phyloP scores from a whole-genome alignment of 1,140 invertebrate genomes.

The Leptinotarsa lineolata region DNA sequence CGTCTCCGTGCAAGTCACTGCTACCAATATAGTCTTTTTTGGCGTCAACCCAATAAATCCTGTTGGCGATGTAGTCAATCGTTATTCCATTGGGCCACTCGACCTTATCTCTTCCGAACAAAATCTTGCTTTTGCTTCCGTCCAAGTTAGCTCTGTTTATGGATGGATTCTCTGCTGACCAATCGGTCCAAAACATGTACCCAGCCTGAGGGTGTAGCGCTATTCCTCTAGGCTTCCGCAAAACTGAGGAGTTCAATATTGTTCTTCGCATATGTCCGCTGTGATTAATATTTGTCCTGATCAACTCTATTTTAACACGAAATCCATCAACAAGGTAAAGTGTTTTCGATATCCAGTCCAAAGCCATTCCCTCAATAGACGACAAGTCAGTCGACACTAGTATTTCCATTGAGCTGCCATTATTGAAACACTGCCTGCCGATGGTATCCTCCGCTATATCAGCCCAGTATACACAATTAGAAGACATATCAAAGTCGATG shows the following conservation, averaged over 20 bases:
- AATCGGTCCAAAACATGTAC: slow-evolving; percentile 92
- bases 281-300: slow-evolving; percentile 69
- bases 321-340: slow-evolving; percentile 89
- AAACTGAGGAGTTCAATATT: slow-evolving; percentile 70
- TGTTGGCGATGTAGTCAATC: slow-evolving; percentile 78
- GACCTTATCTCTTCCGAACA: slow-evolving; percentile 71
- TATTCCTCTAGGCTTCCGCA: slow-evolving; percentile 85
- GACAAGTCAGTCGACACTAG: slow-evolving; percentile 74
- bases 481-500: slow-evolving; percentile 84
- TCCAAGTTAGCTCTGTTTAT: slow-evolving; percentile 87
- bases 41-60: slow-evolving; percentile 88
- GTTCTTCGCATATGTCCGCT: slow-evolving; percentile 77
- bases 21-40: slow-evolving; percentile 81
- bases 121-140: slow-evolving; percentile 71
- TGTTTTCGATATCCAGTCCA: slow-evolving; percentile 92
- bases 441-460: slow-evolving; percentile 82
- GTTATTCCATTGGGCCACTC: slow-evolving; percentile 89
- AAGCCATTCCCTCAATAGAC: slow-evolving; percentile 89
- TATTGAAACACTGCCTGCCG: slow-evolving; percentile 74
- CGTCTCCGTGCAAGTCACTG: slow-evolving; percentile 79
- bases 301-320: slow-evolving; percentile 77
- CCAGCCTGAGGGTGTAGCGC: slow-evolving; percentile 84
- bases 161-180: slow-evolving; percentile 76
- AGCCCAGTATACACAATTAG: slow-evolving; percentile 88
- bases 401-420: slow-evolving; percentile 66